These are phyloP conservation scores for Arctopsyche grandis DNA, from an alignment of 1,140 invertebrate genomes.

Conservation along the genomic window DNA sequence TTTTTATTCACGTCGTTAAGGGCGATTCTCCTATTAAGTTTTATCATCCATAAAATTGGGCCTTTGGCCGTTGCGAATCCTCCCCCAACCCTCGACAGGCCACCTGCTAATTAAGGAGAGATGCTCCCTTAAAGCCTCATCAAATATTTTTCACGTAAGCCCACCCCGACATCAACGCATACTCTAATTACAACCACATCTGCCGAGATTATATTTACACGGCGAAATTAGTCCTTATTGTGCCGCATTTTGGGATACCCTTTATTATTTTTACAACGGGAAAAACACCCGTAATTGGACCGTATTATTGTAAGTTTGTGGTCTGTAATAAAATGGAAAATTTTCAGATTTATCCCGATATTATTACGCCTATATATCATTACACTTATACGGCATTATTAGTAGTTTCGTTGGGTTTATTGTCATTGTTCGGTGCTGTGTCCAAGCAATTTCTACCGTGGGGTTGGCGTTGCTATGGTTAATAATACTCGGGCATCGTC, in stretches of 20 bases:
- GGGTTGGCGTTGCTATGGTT: constrained; percentile 30
- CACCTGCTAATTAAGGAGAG: constrained; percentile 47
- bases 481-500: constrained; percentile 25
- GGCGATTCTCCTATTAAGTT: constrained; percentile 14
- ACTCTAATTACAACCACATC: constrained; percentile 8
- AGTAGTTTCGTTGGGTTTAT: not conserved
- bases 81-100: not conserved
- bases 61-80: not conserved
- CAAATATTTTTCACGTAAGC: constrained; percentile 50
- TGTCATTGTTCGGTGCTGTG: constrained; percentile 4
- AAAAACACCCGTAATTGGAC: not conserved
- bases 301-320: not conserved
- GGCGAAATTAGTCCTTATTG: constrained; percentile 15
- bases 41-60: constrained; percentile 28
- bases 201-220: constrained; percentile 26
- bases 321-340: not conserved
- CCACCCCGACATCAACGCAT: constrained; percentile 4
- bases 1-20: not conserved
- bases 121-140: constrained; percentile 43
- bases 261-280: not conserved
- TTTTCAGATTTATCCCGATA: not conserved
- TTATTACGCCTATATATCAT: no score
- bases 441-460: constrained; percentile 2
- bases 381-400: not conserved
- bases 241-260: not conserved